phyloP scores from a whole-genome alignment of 1,140 invertebrate genomes.

The Melitaea cinxia region DNA sequence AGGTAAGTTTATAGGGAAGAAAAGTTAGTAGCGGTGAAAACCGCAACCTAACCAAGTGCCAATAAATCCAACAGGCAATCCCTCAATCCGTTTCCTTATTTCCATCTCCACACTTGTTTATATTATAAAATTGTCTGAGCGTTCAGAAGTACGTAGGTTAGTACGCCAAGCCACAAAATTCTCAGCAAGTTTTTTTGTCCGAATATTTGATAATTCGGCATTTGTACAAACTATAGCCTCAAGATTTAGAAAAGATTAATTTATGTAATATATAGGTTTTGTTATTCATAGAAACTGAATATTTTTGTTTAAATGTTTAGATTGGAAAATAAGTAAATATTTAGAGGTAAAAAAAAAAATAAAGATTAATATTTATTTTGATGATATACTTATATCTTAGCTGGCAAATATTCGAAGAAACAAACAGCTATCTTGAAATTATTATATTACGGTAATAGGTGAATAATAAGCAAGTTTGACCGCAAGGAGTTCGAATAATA shows the following conservation, averaged over 20 bases:
- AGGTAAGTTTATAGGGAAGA: slow-evolving; percentile 36
- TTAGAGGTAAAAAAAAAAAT: background rate
- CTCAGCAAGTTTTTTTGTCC: no score
- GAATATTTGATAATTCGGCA: no score
- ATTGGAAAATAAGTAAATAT: no score
- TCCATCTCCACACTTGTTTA: slow-evolving; percentile 49
- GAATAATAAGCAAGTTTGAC: slow-evolving; percentile 58
- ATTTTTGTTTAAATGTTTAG: no score
- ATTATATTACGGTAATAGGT: slow-evolving; percentile 55
- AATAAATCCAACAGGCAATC: slow-evolving; percentile 58
- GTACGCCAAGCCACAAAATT: slow-evolving; percentile 17
- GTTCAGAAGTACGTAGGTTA: slow-evolving; percentile 12
- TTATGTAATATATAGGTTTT: no score
- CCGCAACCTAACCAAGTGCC: slow-evolving; percentile 51
- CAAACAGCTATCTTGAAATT: slow-evolving; percentile 23
- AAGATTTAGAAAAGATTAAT: no score
- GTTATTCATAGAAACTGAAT: no score
- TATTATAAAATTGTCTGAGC: slow-evolving; percentile 46
- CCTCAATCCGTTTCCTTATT: slow-evolving; percentile 63
- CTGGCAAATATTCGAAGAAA: slow-evolving; percentile 11
- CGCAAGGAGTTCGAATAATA: slow-evolving; percentile 51
- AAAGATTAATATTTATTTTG: background rate
- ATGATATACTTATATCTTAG: background rate
- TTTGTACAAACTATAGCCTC: no score
- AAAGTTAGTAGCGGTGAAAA: slow-evolving; percentile 40